Base-by-base conservation (phyloP, 2,797 vertebrate genomes). In the Oceanodroma leucorhoa region DNA sequence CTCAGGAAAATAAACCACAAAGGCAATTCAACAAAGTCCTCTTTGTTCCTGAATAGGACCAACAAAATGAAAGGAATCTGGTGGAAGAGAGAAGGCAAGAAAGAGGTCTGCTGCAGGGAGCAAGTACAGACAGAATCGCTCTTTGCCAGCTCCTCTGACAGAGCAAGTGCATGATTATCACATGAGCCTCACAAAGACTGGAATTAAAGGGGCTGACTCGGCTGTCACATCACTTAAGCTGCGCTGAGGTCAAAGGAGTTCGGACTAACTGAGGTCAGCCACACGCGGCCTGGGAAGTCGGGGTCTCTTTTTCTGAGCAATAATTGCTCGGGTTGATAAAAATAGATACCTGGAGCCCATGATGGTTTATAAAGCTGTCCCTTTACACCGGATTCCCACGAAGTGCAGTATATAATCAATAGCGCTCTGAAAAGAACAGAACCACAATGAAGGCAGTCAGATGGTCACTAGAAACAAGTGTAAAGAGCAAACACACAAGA, bases 141-240 rank as follows among this genome's bases (percentile, higher is more conserved):
- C 83, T 95, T 89, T 92, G 87, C 92, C 1, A 71, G 67, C 65
- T 95, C 79, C 86, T 92, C 93, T 96, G 87, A 95, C 88, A 92
- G 95, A 95, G 92, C 92, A 92, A 96, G 95, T 94, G 94, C 88
- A 53, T 93, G 94, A 96, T 94, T 96, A 94, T 95, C 96, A 97
- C 96, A 96, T 94, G 96, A 95, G 94, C 88, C 78, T 90, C 94
- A 87, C 96, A 94, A 94, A 95, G 94, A 79, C 83, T 45, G 86
- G 95, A 96, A 96, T 96, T 95, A 96, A 96, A 96, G 94, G 91
- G 94, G 91, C 73, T 94, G 93, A 95, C 93, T 97, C 66, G 78
- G 86, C 94, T 95, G 91, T 80, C 95, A 78, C 90, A 93, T 94
- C 75, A 5, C 93, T 95, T 95, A 96, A 95, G 60, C 93, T 92